phyloP scores from a whole-genome alignment of 2,797 vertebrate genomes.

The Enteromius paludinosus region DNA sequence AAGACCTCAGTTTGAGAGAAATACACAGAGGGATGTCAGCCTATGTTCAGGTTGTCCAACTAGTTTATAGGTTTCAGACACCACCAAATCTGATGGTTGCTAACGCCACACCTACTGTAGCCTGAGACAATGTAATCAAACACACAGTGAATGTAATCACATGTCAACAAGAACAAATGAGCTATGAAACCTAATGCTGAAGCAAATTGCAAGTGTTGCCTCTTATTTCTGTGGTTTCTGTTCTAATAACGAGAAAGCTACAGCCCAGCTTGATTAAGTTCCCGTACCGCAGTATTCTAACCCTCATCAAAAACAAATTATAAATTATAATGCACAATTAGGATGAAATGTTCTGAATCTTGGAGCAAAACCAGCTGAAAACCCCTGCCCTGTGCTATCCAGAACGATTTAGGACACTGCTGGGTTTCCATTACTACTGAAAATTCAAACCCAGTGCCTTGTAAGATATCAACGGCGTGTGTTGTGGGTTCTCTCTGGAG shows the following conservation, averaged over 20 bases:
- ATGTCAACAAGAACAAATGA: slow-evolving; percentile 14
- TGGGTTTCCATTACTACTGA: background rate
- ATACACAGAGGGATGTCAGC: slow-evolving; percentile 25
- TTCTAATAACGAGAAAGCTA: background rate
- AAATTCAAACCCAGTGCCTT: background rate
- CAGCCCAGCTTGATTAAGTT: background rate
- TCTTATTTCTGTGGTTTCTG: background rate
- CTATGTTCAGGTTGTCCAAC: slow-evolving; percentile 11
- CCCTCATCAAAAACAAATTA: background rate
- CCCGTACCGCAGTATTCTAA: background rate
- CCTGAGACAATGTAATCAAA: background rate
- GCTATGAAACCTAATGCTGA: background rate
- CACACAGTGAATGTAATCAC: background rate
- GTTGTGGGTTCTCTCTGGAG: slow-evolving; percentile 54
- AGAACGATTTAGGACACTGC: background rate
- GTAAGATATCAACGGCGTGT: slow-evolving; percentile 26
- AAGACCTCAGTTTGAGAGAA: background rate
- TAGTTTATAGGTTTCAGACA: slow-evolving; percentile 43
- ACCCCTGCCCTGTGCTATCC: background rate
- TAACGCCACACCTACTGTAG: background rate
- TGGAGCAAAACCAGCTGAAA: background rate
- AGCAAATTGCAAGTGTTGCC: background rate
- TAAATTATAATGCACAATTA: background rate
- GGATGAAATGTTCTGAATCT: background rate
- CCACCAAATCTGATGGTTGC: background rate